phyloP scores from a whole-genome alignment of 2,888 invertebrate species.

The Diarsia dahlii region DNA sequence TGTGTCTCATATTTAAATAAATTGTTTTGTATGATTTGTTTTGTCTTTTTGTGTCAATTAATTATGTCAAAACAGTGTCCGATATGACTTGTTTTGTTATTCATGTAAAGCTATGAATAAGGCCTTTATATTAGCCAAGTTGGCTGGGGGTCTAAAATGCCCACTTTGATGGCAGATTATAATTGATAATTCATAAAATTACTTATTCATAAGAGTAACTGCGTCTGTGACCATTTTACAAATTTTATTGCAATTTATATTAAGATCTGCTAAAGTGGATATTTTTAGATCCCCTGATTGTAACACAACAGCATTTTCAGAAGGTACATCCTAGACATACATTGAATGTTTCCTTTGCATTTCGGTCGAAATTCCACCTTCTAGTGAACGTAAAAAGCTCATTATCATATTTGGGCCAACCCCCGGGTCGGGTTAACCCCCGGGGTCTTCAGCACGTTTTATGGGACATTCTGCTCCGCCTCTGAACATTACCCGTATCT shows the following conservation, averaged over 20 bases:
- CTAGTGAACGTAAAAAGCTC: not conserved
- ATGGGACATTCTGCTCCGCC: slow-evolving; percentile 47
- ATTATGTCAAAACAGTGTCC: not conserved
- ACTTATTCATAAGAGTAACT: too few relatives aligned
- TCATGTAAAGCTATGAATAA: too few relatives aligned
- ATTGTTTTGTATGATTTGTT: slow-evolving; percentile 11
- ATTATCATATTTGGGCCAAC: slow-evolving; percentile 10
- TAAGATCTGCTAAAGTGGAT: too few relatives aligned
- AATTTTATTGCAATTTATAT: too few relatives aligned
- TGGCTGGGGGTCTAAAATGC: too few relatives aligned
- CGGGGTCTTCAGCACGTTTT: slow-evolving; percentile 13
- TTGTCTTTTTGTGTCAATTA: not conserved
- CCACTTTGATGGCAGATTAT: too few relatives aligned
- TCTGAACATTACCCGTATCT: slow-evolving; percentile 44
- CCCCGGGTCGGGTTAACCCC: slow-evolving; percentile 25
- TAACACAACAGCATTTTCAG: not conserved
- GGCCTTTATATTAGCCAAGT: too few relatives aligned
- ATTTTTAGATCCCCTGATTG: not conserved
- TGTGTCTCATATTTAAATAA: slow-evolving; percentile 26
- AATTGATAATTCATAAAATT: too few relatives aligned
- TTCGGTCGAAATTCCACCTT: not conserved
- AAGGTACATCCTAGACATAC: not conserved
- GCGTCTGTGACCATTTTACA: too few relatives aligned
- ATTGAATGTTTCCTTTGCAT: not conserved
- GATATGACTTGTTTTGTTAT: not conserved